These are phyloP conservation scores for Tetrax tetrax DNA, from an alignment of 2,113 vertebrate genomes.

Conservation along the genomic window DNA sequence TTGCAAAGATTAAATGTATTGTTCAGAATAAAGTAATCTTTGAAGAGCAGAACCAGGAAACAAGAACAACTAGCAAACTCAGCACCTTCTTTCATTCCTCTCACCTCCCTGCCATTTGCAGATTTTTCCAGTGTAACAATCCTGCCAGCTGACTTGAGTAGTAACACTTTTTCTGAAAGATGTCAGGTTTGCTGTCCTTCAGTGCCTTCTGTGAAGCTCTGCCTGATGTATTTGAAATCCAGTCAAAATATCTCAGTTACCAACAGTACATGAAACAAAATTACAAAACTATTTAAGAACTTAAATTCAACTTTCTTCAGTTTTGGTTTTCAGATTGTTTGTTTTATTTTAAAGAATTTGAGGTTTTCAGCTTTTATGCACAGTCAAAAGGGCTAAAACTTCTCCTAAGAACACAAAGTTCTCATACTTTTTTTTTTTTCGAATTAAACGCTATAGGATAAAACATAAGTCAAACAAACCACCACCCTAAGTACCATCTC, in stretches of 20 bases:
- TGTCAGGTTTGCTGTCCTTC: not conserved
- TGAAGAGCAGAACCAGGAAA: not conserved
- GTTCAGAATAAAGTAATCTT: not conserved
- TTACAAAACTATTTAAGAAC: not conserved
- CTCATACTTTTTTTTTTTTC: rapidly evolving
- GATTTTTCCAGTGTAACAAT: not conserved
- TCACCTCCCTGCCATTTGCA: not conserved
- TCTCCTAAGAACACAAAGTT: not conserved
- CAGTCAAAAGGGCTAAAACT: not conserved
- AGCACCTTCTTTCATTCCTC: not conserved
- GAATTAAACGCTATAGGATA: not conserved
- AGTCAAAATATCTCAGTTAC: not conserved
- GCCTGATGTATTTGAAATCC: not conserved
- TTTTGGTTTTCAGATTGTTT: not conserved
- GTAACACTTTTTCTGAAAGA: not conserved
- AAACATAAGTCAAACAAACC: not conserved
- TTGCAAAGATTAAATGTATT: not conserved
- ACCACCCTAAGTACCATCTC: not conserved
- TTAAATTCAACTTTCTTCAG: not conserved
- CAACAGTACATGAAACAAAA: not conserved
- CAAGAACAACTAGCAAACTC: not conserved
- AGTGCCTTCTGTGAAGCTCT: not conserved
- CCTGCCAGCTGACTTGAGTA: not conserved
- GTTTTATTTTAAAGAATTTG: not conserved
- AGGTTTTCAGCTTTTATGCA: not conserved